Evolutionary conservation across 2,888 invertebrate genomes (phyloP), one percentile per base, ranked within the genome.

Genomic region (Oscheius sp.): DNA sequence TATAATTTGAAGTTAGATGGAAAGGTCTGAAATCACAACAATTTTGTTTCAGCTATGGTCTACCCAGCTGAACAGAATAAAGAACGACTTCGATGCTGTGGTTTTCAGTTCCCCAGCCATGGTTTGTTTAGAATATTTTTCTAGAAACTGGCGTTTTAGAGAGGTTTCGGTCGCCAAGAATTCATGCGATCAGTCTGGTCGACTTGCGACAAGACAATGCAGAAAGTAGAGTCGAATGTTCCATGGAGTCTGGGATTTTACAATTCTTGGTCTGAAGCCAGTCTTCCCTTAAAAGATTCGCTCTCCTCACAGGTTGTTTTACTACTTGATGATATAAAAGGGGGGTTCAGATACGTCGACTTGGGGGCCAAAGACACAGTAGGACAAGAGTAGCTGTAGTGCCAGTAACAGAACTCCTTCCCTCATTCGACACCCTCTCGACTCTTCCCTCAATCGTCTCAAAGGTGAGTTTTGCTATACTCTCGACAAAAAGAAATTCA

Each of bases 161-260:
- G 76, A 53, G 75, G 79, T 48, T 70, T 53, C 29, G 76, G 74
- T 50, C 59, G 73, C 1, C 10, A 60, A 42, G 60, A 75, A 42
- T 80, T 70, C 51, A 33, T 37, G 33, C 51, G 55, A 29, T 74
- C 80, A 9, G 74, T 83, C 0, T 77, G 78, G 73, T 60, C 83
- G 2, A 76, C 72, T 1, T 82, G 83, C 63, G 80, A 83, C 48
- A 75, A 81, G 33, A 75, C 77, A 9, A 77, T 78, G 70, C 74
- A 66, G 60, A 74, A 76, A 29, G 48, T 80, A 11, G 77, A 76
- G 29, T 59, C 75, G 59, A 60, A 76, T 37, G 70, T 84, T 13
- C 83, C 85, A 1, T 85, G 80, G 80, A 74, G 79, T 32, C 62
- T 85, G 21, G 82, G 76, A 60, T 85, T 78, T 72, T 83, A 82